Evolutionary conservation across 2,113 vertebrate species (phyloP), one percentile per base, ranked within the genome.

Genomic region (Pelecanoides urinatrix): DNA sequence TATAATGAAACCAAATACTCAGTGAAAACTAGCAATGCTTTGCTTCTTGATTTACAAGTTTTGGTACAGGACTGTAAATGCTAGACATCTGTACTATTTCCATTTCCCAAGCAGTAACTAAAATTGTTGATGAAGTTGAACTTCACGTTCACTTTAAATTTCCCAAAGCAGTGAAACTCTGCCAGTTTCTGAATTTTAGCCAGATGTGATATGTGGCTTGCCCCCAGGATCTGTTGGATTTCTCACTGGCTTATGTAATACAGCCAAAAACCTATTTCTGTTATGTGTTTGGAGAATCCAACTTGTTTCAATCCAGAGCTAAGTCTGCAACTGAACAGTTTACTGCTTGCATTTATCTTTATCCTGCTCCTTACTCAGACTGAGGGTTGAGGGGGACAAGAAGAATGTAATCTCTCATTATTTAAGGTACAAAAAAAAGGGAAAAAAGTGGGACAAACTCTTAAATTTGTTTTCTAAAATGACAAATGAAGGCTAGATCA

Each of bases 81-180:
- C 82, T 93, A 91, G 86, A 91, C 84, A 94, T 97, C 92, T 95
- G 96, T 77, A 92, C 59, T 91, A 22, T 91, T 92, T 97, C 91
- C 72, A 94, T 91, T 96, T 97, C 84, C 56, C 40, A 86, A 94
- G 90, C 72, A 96, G 89, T 75, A 95, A 96, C 78, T 96, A 86
- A 94, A 96, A 97, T 94, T 96, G 89, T 96, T 92, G 93, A 95
- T 91, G 88, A 97, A 95, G 74, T 84, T 95, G 72, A 96, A 97
- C 83, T 94, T 95, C 97, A 94, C 61, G 95, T 96, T 96, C 86
- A 96, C 88, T 97, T 97, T 95, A 85, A 86, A 75, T 97, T 97
- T 97, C 92, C 75, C 71, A 96, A 94, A 96, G 83, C 71, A 91
- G 40, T 93, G 91, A 95, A 96, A 97, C 89, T 56, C 85, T 94